Evolutionary conservation across 2,113 vertebrate species (phyloP).

Genomic region (Vulpes ferrilata): DNA sequence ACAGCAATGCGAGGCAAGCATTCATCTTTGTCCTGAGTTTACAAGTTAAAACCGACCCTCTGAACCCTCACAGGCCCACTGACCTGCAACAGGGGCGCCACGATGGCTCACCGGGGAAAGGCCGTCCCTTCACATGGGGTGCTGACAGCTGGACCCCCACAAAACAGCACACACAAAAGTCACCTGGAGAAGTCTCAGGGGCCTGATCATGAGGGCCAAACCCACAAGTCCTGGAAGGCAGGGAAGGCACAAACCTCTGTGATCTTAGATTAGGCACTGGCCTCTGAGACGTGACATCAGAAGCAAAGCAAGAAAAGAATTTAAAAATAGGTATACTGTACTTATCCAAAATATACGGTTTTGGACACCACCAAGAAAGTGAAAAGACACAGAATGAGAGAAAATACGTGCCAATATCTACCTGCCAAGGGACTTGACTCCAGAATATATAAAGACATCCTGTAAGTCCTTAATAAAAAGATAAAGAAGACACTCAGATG

Average conservation of each 20-base stretch:
- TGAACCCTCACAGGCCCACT: accelerated
- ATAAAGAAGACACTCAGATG: neutral
- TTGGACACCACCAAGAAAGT: neutral
- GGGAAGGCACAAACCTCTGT: neutral
- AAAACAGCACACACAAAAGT: accelerated
- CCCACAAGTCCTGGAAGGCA: neutral
- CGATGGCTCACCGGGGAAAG: neutral
- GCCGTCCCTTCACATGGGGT: neutral
- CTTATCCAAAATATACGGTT: no score
- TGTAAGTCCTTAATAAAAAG: neutral
- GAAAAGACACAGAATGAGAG: neutral
- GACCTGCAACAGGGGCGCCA: neutral
- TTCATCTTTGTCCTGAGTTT: neutral
- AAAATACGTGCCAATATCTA: neutral
- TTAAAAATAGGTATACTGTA: neutral
- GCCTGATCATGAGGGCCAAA: neutral
- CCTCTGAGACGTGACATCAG: neutral
- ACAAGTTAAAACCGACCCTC: neutral
- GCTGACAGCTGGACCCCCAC: neutral
- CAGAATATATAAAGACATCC: neutral
- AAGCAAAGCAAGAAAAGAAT: neutral
- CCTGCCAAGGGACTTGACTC: neutral
- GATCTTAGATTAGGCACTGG: neutral
- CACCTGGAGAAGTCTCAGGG: neutral
- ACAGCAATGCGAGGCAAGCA: accelerated